phyloP scores from a whole-genome alignment of 2,113 vertebrate genomes.

The Scortum barcoo region DNA sequence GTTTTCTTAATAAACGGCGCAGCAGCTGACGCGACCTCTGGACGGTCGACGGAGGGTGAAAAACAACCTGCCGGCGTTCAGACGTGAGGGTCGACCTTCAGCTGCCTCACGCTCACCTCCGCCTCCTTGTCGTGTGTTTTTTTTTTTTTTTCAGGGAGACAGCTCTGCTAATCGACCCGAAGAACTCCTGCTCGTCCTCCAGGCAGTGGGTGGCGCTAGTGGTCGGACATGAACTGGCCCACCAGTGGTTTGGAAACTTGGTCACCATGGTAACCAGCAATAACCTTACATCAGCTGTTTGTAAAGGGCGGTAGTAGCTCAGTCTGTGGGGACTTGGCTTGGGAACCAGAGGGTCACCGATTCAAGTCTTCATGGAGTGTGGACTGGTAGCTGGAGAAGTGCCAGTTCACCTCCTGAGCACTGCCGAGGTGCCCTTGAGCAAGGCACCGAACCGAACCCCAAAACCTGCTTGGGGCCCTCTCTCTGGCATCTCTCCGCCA shows the following conservation, averaged over 20 bases:
- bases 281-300: neutral
- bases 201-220: conserved; percentile 99
- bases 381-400: too few relatives aligned
- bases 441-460: too few relatives aligned
- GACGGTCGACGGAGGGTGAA: neutral
- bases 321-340: too few relatives aligned
- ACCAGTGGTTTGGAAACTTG: conserved; percentile 99
- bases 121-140: too few relatives aligned
- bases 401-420: too few relatives aligned
- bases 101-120: conserved; percentile 20
- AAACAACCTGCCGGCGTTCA: neutral
- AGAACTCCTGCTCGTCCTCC: conserved; percentile 97
- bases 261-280: conserved; percentile 95
- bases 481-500: too few relatives aligned
- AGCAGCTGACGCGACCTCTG: neutral
- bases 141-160: conserved; percentile 89
- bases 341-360: too few relatives aligned
- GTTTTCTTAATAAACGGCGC: neutral
- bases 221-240: conserved; percentile 97
- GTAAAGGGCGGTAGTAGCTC: too few relatives aligned
- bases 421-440: too few relatives aligned
- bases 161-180: conserved; percentile 96
- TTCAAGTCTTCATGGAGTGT: too few relatives aligned
- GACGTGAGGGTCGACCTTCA: conserved; percentile 1
- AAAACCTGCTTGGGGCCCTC: too few relatives aligned